Percentiles rank a stretch among this genome's conserved stretches.
Evolutionary conservation across 1,140 invertebrate genomes (phyloP).

Genomic region (Holotrichia oblita): DNA sequence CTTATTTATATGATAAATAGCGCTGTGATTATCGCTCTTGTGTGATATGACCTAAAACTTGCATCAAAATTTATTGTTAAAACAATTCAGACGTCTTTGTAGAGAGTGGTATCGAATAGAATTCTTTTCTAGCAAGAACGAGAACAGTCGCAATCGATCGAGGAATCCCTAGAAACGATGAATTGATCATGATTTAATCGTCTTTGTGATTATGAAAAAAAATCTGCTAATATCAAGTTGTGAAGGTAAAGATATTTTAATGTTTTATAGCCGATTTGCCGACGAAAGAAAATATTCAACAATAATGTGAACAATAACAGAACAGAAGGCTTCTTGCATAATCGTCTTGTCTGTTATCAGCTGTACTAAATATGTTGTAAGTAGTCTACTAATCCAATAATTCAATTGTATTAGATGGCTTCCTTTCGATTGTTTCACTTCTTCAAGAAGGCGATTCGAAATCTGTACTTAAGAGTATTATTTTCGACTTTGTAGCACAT

Average conservation of each 20-base stretch:
- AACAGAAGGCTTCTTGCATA: too few relatives aligned
- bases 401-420: too few relatives aligned
- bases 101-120: neutral
- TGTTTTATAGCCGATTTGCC: neutral
- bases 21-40: slow-evolving; percentile 24
- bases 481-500: too few relatives aligned
- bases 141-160: neutral
- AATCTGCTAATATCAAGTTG: neutral
- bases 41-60: slow-evolving; percentile 4
- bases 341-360: too few relatives aligned
- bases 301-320: neutral
- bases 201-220: neutral
- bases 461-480: too few relatives aligned
- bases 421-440: too few relatives aligned
- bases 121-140: neutral
- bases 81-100: neutral
- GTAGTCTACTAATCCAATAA: too few relatives aligned
- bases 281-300: too few relatives aligned
- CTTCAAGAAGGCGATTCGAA: too few relatives aligned
- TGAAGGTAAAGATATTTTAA: neutral
- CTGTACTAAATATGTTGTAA: too few relatives aligned
- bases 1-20: slow-evolving; percentile 34
- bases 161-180: neutral
- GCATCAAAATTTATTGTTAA: slow-evolving; percentile 18
- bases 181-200: neutral